Evolutionary conservation across 2,888 invertebrate species (phyloP), one percentile per base, ranked within the genome.

Genomic region (Lottia gigantea): DNA sequence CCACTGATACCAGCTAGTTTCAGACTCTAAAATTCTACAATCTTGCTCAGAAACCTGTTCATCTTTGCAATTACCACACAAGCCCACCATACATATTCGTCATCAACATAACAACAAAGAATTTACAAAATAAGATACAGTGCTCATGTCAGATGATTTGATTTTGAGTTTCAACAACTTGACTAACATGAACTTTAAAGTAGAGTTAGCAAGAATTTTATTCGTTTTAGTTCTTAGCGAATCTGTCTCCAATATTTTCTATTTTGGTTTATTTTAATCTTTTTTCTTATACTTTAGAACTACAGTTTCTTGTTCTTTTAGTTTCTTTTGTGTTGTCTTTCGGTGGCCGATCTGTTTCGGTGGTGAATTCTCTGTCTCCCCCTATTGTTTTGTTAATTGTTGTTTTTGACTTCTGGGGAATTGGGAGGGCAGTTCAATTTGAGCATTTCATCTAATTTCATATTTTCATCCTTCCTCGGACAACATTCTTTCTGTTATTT

Each of bases 1-100:
- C 71, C 73, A 73, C 62, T 73, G 66, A 40, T 67, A 67, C 74
- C 73, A 71, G 6, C 64, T 31, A 12, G 62, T 47, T 40, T 62
- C 47, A 66, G 63, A 47, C 16, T 66, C 45, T 46, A 64, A 67
- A 31, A 25, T 14, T 45, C 71, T 65, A 45, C 46, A 19, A 45
- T 68, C 46, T 8, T n/a, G 16, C 23, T 65, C 64, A 7, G 15
- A 12, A 2, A 68, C 66, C 2, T n/a, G 45, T 25, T 71, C 66
- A 11, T 64, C n/a, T 45, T 64, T 47, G 23, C 74, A 75, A 4
- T 26, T 1, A n/a, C 46, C 6, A 63, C 75, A 77, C 64, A 46
- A 31, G 40, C 72, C 64, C 46, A n/a, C n/a, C 49, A 49, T 49
- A 49, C 49, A 49, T 46, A 19, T 55, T 23, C 16, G 16, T 47